Base-by-base conservation (phyloP, 2,888 invertebrate genomes). In the Netelia melanura region DNA sequence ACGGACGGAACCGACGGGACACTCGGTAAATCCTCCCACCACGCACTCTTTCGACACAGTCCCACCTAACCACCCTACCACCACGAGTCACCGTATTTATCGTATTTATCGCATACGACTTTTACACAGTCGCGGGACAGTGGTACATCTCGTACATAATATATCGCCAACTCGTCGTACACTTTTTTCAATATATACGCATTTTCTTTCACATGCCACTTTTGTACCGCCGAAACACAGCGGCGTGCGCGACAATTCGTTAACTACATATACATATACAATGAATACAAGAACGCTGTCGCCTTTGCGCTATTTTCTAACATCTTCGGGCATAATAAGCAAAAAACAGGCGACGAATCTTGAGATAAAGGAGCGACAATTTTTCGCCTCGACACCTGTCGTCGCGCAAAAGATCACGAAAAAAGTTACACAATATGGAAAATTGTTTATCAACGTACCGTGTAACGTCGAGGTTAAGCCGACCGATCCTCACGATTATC, bases 401-500 rank as follows among this genome's bases (percentile, higher is more conserved):
- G 71, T 76, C 44, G 64, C 76, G 0, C 81, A 86, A 43, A 75
- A 83, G 54, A 84, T 87, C 9, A 52, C 67, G 6, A 87, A 81
- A 68, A 88, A 62, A 68, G 87, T 89, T 0, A 83, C 87, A 71
- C 84, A 85, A 10, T 88, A 88, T 56, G 89, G 89, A 10, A 88
- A 85, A 80, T 83, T 89, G 70, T 61, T 82, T 9, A 68, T 89
- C 84, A 70, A 88, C 61, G 77, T 89, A 25, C 88, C 89, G 48
- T 88, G 83, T 68, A 85, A 87, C 75, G 88, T 88, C 8, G 84
- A 87, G 54, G 70, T 89, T 17, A 86, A 84, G 61, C 81, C 88
- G 25, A 88, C 87, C 58, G 87, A 88, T 83, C 87, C 88, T 43
- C 87, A 88, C 65, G 77, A 85, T n/a, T 88, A 87, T 86, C 88